Base-by-base conservation (phyloP, 2,113 vertebrate species). In the Lates calcarifer region DNA sequence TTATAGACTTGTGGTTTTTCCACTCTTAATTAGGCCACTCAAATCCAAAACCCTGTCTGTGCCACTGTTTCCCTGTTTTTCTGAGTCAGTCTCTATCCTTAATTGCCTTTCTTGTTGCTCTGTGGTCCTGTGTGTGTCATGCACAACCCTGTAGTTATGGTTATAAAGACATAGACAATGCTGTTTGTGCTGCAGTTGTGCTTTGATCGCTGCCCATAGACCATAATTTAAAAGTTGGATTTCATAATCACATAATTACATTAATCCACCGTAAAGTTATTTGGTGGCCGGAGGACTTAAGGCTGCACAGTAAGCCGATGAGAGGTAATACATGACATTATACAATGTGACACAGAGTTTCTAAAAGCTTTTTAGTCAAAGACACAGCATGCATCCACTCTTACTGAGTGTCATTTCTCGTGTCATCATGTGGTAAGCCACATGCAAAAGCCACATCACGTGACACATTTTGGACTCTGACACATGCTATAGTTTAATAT, bases 201-300 rank as follows among this genome's bases (percentile, higher is more conserved):
- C 72, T 81, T 74, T 72, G 73, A 85, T 72, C 78, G 17, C 56
- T 56, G 60, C 39, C 61, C 58, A 6, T 37, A 22, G 64, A 51
- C n/a, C 41, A 31, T 56, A 24, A 47, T 81, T 60, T 72, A 73
- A 80, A 49, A 56, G 24, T 74, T 3, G 0, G 10, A 74, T 83
- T 70, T 71, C 69, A 84, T 78, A 55, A 86, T 78, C 64, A 69
- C 74, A 71, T 86, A 70, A 86, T 86, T 57, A 84, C 69, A 75
- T 74, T 62, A 72, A 79, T 72, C 67, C 17, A 26, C 33, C 6
- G 17, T 67, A 18, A 63, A 55, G 26, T 73, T 22, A 41, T 47
- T 47, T 60, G 62, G 17, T n/a, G 56, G 35, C 41, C 26, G 17
- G 24, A 66, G n/a, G 49, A 41, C 41, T 74, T 53, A 28, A 12